Evolutionary conservation across 1,140 invertebrate genomes (phyloP).

Genomic region (Frieseomelitta varia): DNA sequence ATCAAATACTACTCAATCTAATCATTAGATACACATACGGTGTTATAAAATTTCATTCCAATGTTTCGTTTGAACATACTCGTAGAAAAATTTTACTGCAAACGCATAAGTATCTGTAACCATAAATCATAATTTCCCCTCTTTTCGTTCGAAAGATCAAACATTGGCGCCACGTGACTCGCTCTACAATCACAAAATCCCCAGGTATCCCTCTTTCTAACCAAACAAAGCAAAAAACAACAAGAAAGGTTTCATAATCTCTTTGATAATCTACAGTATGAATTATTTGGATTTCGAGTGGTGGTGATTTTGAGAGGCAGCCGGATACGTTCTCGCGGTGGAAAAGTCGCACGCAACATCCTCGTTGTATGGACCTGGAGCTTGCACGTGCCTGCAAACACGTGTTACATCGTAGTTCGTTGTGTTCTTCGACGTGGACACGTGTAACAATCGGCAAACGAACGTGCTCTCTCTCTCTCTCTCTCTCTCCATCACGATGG

Average conservation of each 20-base stretch:
- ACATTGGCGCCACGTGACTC: not conserved
- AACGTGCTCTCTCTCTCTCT: constrained; percentile 37
- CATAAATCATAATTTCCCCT: not conserved
- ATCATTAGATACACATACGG: not conserved
- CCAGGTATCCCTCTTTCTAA: not conserved
- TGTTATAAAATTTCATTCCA: no score
- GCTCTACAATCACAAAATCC: not conserved
- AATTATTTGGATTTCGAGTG: not conserved
- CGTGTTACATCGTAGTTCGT: constrained; percentile 58
- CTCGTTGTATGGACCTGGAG: constrained; percentile 52
- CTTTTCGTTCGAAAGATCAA: no score
- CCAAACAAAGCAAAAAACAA: not conserved
- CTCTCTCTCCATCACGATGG: no score
- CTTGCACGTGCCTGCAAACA: constrained; percentile 59
- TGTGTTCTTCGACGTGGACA: constrained; percentile 25
- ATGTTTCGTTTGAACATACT: not conserved
- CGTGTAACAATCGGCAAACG: constrained; percentile 36
- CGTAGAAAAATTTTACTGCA: not conserved
- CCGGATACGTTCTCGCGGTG: constrained; percentile 65
- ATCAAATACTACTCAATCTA: not conserved
- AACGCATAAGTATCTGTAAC: not conserved
- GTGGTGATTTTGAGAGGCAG: constrained; percentile 44
- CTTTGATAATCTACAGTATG: not conserved
- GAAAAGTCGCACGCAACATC: constrained; percentile 70
- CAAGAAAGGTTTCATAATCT: not conserved